A percentile compares a stretch with the other conserved stretches of the same genome.
These are phyloP conservation scores for Eurytoma adleriae DNA, from an alignment of 2,888 invertebrate genomes.

Conservation along the genomic window DNA sequence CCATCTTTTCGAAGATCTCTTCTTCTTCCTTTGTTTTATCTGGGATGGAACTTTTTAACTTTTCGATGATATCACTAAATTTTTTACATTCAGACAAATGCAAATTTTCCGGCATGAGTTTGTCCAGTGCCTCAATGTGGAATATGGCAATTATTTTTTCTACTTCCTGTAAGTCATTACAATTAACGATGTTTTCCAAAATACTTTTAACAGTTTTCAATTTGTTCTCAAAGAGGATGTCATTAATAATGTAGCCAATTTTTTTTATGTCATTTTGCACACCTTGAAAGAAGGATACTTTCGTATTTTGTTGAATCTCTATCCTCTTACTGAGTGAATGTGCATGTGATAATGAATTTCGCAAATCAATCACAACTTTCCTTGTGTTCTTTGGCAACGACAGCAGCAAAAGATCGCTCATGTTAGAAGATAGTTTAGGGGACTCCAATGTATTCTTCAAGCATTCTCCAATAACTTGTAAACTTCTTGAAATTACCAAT, in stretches of 20 bases:
- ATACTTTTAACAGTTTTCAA: conserved; percentile 46
- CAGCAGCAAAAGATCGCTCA: conserved; percentile 52
- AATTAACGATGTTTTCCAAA: conserved; percentile 33
- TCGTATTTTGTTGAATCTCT: conserved; percentile 56
- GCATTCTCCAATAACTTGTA: conserved; percentile 62
- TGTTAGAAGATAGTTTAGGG: conserved; percentile 59
- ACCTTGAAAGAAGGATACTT: conserved; percentile 49
- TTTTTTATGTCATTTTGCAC: conserved; percentile 51
- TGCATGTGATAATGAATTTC: conserved; percentile 57
- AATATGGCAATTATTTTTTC: conserved; percentile 29
- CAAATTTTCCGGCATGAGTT: background rate
- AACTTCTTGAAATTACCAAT: conserved; percentile 57
- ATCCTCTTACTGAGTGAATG: conserved; percentile 53
- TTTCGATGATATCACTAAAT: conserved; percentile 41
- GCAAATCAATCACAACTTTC: conserved; percentile 51
- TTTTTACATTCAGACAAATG: conserved; percentile 23
- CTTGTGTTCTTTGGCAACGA: conserved; percentile 55
- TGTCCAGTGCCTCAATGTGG: conserved; percentile 15
- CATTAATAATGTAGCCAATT: conserved; percentile 47
- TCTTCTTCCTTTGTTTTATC: conserved; percentile 47
- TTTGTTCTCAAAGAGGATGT: conserved; percentile 55
- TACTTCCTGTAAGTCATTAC: conserved; percentile 18
- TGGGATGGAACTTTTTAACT: conserved; percentile 41
- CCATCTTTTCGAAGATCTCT: conserved; percentile 45
- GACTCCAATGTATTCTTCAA: conserved; percentile 63